Evolutionary conservation across 2,797 vertebrate species (phyloP).

Genomic region (Poecilia picta): DNA sequence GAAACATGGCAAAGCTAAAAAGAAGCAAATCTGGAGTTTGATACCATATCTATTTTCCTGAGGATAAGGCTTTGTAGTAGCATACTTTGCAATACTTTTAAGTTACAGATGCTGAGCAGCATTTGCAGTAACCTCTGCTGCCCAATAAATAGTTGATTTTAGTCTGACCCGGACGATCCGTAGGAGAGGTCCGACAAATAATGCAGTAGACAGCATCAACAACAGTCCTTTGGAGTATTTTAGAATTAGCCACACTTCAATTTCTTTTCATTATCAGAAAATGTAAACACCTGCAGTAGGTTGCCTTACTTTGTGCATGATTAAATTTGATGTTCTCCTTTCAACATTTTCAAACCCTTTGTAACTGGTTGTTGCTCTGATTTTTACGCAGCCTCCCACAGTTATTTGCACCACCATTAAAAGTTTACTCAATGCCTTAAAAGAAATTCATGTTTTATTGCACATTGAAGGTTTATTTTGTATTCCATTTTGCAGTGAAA

Average conservation of each 20-base stretch:
- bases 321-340: constrained; percentile 86
- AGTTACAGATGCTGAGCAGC: constrained; percentile 54
- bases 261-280: constrained; percentile 71
- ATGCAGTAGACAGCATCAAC: constrained; percentile 67
- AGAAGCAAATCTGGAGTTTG: constrained; percentile 70
- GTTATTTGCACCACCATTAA: background rate
- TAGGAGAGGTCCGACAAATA: constrained; percentile 49
- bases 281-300: constrained; percentile 78
- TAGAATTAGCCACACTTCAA: constrained; percentile 75
- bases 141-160: constrained; percentile 63
- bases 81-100: constrained; percentile 79
- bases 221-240: constrained; percentile 68
- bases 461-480: background rate
- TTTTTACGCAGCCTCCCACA: constrained; percentile 30
- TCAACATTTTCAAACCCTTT: constrained; percentile 78
- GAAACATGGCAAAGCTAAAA: constrained; percentile 55
- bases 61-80: constrained; percentile 77
- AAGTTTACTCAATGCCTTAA: background rate
- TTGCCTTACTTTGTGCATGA: constrained; percentile 94
- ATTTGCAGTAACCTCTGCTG: constrained; percentile 61
- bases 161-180: constrained; percentile 65
- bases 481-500: background rate
- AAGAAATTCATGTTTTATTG: background rate
- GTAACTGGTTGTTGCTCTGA: constrained; percentile 66
- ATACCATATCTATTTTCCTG: constrained; percentile 78